Base-by-base conservation (phyloP, 2,797 vertebrate genomes). In the Neosilurus hyrtlii region DNA sequence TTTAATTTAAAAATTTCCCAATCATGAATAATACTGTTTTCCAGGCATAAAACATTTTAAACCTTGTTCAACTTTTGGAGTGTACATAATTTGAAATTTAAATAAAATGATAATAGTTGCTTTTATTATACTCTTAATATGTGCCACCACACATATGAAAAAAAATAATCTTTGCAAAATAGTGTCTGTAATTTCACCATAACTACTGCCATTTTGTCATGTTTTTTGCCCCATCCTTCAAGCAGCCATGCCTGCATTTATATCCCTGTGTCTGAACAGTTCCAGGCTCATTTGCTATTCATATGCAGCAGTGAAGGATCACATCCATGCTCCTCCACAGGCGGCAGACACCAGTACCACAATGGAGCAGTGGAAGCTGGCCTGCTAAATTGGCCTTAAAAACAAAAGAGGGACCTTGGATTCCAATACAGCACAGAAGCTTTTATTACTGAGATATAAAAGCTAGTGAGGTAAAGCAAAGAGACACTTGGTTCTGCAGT, bases 381-480 rank as follows among this genome's bases (percentile, higher is more conserved):
- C 16, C 83, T 76, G 83, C 62, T 84, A 80, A 84, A 84, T 76
- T 84, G 78, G 78, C 71, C 71, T 66, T 84, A 75, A 84, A 84
- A 80, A 68, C 83, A 84, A 84, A 80, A 84, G 62, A 68, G 62
- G 79, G 70, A 75, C 78, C 83, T 80, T 80, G 71, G 67, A 75
- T 80, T 80, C 54, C 62, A 80, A 67, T 57, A 37, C 35, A n/a
- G 78, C 11, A 11, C 76, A 59, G 61, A 80, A 35, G 62, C 51
- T 75, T 84, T 84, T 84, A 84, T 84, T 84, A 75, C 71, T 80
- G n/a, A 59, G 37, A 75, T 80, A 84, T 80, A 84, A 84, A 84
- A 80, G 49, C 70, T 80, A 80, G 71, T 75, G 83, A 74, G 63
- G 62, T 79, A 84, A 22, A 49, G 35, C 37, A 56, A 68, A 68